A percentile compares a stretch with the other conserved stretches of the same genome.
These are phyloP conservation scores for Hydrolagus colliei DNA, from an alignment of 2,797 vertebrate species.

Conservation along the genomic window DNA sequence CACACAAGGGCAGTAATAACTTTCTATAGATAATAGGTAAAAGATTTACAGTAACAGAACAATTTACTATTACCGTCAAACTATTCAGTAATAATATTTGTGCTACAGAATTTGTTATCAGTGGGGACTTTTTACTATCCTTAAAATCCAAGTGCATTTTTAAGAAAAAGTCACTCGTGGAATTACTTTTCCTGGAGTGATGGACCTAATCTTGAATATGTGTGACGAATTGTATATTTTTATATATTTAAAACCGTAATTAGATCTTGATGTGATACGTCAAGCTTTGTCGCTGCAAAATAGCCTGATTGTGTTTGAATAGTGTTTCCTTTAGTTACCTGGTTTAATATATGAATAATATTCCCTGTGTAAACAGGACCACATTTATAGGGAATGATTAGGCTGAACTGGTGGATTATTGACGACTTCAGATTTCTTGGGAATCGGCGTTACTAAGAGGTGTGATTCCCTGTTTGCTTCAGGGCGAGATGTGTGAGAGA, in stretches of 20 bases:
- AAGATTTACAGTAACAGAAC: not conserved
- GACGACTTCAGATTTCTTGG: slow-evolving; percentile 69
- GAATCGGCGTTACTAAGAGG: slow-evolving; percentile 99
- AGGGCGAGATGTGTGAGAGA: slow-evolving; percentile 99
- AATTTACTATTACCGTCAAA: not conserved
- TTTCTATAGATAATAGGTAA: not conserved
- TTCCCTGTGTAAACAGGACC: slow-evolving; percentile 69
- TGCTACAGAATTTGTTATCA: too few relatives aligned
- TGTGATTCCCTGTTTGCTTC: slow-evolving; percentile 99
- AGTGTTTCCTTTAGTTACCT: slow-evolving; percentile 37
- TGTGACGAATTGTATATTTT: not conserved
- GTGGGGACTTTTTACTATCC: too few relatives aligned
- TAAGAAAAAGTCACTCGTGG: not conserved
- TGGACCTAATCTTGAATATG: not conserved
- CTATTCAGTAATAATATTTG: too few relatives aligned
- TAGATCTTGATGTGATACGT: slow-evolving; percentile 23
- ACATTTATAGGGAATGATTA: slow-evolving; percentile 73
- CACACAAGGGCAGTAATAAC: not conserved
- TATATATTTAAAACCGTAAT: not conserved
- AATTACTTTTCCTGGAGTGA: not conserved
- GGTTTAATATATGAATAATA: slow-evolving; percentile 68
- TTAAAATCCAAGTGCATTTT: not conserved
- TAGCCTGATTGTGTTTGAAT: slow-evolving; percentile 31
- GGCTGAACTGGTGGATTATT: slow-evolving; percentile 81
- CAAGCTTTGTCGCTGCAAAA: slow-evolving; percentile 32